Evolutionary conservation across 2,113 vertebrate genomes (phyloP).

Genomic region (Emydocephalus ijimae): DNA sequence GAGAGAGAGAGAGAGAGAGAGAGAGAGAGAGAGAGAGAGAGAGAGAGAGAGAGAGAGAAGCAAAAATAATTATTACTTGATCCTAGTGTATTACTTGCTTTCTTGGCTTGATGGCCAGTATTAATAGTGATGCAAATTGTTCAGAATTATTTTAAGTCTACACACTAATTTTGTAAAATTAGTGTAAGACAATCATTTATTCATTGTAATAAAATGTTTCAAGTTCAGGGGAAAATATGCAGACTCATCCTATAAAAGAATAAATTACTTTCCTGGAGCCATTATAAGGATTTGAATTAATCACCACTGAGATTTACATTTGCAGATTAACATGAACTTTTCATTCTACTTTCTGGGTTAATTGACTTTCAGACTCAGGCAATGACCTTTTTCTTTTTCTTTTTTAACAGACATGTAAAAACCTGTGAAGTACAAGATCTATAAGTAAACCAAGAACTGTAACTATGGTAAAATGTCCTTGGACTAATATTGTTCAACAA

Average conservation of each 20-base stretch:
- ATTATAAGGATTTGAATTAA: conserved; percentile 56
- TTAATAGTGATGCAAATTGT: conserved; percentile 1
- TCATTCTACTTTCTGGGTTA: conserved; percentile 41
- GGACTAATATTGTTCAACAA: not conserved
- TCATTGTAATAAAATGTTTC: conserved; percentile 33
- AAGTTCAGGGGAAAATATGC: conserved; percentile 5
- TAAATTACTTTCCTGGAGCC: conserved; percentile 54
- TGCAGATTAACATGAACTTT: conserved; percentile 50
- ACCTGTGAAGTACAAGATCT: conserved; percentile 6
- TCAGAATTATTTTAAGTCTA: conserved; percentile 18
- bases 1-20: rapidly evolving
- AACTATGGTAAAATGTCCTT: not conserved
- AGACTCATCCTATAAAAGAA: conserved; percentile 25
- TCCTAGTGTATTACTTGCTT: conserved; percentile 15
- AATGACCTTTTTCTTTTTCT: conserved; percentile 29
- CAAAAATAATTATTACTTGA: not conserved
- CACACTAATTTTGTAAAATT: conserved; percentile 38
- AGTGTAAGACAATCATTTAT: conserved; percentile 42
- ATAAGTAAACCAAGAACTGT: not conserved
- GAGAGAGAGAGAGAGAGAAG: not conserved
- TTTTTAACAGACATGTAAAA: conserved; percentile 19
- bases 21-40: not conserved
- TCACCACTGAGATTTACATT: conserved; percentile 47
- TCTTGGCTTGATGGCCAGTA: not conserved
- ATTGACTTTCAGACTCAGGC: conserved; percentile 50